Evolutionary conservation across 2,888 invertebrate genomes (phyloP).

Genomic region (Dicroscelio sp.): DNA sequence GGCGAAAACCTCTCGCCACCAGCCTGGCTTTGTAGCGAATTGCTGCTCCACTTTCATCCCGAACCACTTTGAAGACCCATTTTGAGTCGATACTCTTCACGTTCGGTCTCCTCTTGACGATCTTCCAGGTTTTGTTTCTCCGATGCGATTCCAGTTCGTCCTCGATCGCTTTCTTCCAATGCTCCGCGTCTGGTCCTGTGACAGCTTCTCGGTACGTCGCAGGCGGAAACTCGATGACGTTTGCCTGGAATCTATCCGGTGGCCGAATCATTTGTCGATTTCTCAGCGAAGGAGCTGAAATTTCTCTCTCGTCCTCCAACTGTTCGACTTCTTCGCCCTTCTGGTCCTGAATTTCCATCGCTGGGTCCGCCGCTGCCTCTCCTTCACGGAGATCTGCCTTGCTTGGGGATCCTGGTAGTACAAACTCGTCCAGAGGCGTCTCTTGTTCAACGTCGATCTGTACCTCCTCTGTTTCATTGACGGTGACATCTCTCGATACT

Average conservation of each 20-base stretch:
- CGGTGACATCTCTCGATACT: neutral
- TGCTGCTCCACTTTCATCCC: neutral
- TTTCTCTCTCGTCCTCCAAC: too few relatives aligned
- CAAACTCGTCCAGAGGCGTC: neutral
- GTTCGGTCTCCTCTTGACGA: slow-evolving; percentile 1
- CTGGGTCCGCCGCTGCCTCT: too few relatives aligned
- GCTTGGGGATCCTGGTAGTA: neutral
- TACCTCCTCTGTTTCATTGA: neutral
- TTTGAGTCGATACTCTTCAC: slow-evolving; percentile 35
- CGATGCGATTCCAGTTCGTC: slow-evolving; percentile 27
- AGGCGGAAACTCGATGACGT: neutral
- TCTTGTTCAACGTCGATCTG: too few relatives aligned
- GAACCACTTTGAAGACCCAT: slow-evolving; percentile 47
- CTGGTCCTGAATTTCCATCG: too few relatives aligned
- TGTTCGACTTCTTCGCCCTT: neutral
- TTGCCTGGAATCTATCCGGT: neutral
- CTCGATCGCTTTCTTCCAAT: slow-evolving; percentile 4
- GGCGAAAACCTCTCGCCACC: slow-evolving; percentile 73
- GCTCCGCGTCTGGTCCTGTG: slow-evolving; percentile 8
- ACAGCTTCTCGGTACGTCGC: slow-evolving; percentile 21
- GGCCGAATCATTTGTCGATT: too few relatives aligned
- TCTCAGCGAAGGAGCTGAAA: too few relatives aligned
- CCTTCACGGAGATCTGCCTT: too few relatives aligned
- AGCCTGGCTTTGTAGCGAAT: slow-evolving; percentile 71
- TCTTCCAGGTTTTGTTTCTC: slow-evolving; percentile 28